Conservation (phyloP, 2,888 invertebrate genomes). For the Neria commutata region DNA sequence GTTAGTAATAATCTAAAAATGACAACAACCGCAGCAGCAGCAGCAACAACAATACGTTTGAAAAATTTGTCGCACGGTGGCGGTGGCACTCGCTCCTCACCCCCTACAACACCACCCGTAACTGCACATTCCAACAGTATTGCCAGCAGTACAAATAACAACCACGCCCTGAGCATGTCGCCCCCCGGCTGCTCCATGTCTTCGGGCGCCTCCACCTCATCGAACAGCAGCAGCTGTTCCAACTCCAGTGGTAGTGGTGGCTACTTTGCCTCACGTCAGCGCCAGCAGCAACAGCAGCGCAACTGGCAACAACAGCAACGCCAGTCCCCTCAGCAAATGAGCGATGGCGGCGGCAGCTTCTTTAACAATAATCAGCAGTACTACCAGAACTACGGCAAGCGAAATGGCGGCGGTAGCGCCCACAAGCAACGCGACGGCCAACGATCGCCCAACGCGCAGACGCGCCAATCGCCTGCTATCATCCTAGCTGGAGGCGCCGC, state of each 20-base stretch:
- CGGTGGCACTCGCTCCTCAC: conserved; percentile 29
- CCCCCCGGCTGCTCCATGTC: conserved; percentile 45
- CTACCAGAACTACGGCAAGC: conserved; percentile 37
- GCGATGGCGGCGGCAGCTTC: conserved; percentile 33
- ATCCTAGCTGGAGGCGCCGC: conserved; percentile 47
- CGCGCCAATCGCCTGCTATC: conserved; percentile 51
- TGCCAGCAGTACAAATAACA: conserved; percentile 61
- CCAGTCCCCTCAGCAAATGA: conserved; percentile 36
- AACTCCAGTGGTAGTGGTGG: conserved; percentile 34
- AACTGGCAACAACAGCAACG: conserved; percentile 47
- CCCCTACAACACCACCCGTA: conserved; percentile 47
- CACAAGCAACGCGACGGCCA: conserved; percentile 39
- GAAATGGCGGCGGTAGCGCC: conserved; percentile 31
- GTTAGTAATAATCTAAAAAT: conserved; percentile 60
- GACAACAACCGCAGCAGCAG: conserved; percentile 53
- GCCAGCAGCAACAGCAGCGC: conserved; percentile 39
- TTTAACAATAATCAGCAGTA: conserved; percentile 34
- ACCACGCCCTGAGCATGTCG: conserved; percentile 43
- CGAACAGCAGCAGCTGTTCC: conserved; percentile 33
- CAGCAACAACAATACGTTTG: conserved; percentile 53
- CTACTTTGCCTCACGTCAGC: conserved; percentile 43
- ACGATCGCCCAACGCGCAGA: conserved; percentile 38
- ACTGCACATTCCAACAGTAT: conserved; percentile 62
- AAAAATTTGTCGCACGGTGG: conserved; percentile 42
- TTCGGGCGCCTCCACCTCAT: conserved; percentile 41